These are phyloP conservation scores for Nannospalax galili DNA, from an alignment of 2,113 vertebrate genomes.

Conservation along the genomic window DNA sequence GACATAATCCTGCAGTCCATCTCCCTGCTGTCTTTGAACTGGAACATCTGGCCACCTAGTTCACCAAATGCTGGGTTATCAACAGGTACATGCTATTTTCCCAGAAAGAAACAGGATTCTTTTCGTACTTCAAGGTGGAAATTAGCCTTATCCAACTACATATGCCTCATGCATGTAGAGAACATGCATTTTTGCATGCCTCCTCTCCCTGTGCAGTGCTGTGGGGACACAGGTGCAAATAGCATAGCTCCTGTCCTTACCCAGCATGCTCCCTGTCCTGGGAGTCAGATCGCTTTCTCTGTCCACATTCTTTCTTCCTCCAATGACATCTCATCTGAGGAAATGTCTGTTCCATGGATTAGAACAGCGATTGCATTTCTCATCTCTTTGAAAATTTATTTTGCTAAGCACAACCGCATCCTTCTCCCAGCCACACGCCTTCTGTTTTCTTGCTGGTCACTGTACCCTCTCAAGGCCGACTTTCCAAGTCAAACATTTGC, in stretches of 20 bases:
- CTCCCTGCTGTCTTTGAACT: neutral
- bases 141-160: neutral
- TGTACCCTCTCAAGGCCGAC: neutral
- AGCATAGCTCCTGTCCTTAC: neutral
- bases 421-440: neutral
- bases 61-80: neutral
- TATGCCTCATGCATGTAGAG: neutral
- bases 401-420: neutral
- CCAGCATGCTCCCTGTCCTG: neutral
- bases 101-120: conserved; percentile 44
- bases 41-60: neutral
- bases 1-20: too few species aligned
- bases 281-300: neutral
- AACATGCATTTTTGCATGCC: neutral
- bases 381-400: neutral
- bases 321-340: neutral
- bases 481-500: neutral
- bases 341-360: neutral
- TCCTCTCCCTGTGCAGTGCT: neutral
- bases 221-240: neutral
- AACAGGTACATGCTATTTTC: neutral
- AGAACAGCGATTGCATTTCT: neutral
- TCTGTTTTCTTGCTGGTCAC: neutral
- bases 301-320: neutral
- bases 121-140: neutral